Conservation (phyloP, 2,113 vertebrate species). For the Procavia capensis region DNA sequence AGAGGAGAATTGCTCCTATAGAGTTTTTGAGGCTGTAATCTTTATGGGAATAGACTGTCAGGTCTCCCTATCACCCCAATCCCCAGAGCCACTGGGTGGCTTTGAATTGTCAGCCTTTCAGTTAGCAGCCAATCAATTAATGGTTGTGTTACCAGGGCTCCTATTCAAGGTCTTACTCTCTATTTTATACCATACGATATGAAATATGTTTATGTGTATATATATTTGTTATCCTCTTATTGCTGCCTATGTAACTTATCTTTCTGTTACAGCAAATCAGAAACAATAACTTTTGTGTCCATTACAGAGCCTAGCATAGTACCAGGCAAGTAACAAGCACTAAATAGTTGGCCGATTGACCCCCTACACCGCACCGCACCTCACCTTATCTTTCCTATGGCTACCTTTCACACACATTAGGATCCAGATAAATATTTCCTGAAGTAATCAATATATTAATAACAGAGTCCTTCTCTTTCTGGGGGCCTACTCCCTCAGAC, state of each 20-base stretch:
- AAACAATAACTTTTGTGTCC: background rate
- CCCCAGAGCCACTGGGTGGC: background rate
- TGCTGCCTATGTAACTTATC: conserved; percentile 19
- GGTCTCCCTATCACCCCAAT: no score
- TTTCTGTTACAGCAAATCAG: conserved; percentile 13
- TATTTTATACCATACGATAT: background rate
- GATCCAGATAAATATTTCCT: conserved; percentile 35
- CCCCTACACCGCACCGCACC: background rate
- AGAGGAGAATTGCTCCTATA: no score
- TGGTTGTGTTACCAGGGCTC: background rate
- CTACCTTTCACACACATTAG: background rate
- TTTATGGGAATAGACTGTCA: background rate
- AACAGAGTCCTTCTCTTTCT: background rate
- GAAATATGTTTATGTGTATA: background rate
- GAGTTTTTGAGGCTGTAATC: background rate
- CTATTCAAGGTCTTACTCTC: conserved; percentile 14
- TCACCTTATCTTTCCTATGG: conserved; percentile 22
- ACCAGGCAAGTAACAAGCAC: conserved; percentile 3
- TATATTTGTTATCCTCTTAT: background rate
- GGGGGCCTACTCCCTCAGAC: background rate
- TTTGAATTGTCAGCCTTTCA: background rate
- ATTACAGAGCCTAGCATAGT: background rate
- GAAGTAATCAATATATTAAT: conserved; percentile 47
- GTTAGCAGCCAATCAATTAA: background rate
- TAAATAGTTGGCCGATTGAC: conserved; percentile 43